phyloP scores from a whole-genome alignment of 2,113 vertebrate genomes.

The Spermophilus dauricus region DNA sequence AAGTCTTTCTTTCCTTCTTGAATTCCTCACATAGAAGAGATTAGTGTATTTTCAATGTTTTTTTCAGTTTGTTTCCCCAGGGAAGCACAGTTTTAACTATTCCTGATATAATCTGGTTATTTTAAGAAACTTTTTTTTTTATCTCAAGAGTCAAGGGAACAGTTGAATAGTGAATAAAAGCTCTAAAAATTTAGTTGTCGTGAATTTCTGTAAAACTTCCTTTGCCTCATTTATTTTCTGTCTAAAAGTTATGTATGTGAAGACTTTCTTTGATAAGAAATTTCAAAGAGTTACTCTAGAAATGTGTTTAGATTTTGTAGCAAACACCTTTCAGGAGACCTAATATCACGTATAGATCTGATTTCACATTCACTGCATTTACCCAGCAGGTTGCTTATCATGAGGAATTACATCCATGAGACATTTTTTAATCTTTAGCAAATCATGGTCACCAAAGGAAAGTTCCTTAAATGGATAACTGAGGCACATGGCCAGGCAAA shows the following conservation, averaged over 20 bases:
- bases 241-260: background rate
- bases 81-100: background rate
- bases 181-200: background rate
- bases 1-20: background rate
- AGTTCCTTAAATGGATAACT: background rate
- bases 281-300: background rate
- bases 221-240: constrained; percentile 58
- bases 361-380: background rate
- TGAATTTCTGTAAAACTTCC: constrained; percentile 13
- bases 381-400: background rate
- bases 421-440: background rate
- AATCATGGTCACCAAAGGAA: background rate
- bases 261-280: constrained; percentile 28
- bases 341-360: background rate
- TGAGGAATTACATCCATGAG: background rate
- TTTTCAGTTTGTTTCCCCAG: background rate
- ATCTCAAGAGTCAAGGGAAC: background rate
- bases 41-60: constrained; percentile 37
- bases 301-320: constrained; percentile 29
- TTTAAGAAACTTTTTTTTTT: background rate
- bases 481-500: background rate
- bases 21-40: constrained; percentile 37
- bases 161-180: background rate
- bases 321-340: constrained; percentile 5
- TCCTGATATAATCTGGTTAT: background rate